Conservation (phyloP, 2,113 vertebrate species). For the Peromyscus maniculatus region DNA sequence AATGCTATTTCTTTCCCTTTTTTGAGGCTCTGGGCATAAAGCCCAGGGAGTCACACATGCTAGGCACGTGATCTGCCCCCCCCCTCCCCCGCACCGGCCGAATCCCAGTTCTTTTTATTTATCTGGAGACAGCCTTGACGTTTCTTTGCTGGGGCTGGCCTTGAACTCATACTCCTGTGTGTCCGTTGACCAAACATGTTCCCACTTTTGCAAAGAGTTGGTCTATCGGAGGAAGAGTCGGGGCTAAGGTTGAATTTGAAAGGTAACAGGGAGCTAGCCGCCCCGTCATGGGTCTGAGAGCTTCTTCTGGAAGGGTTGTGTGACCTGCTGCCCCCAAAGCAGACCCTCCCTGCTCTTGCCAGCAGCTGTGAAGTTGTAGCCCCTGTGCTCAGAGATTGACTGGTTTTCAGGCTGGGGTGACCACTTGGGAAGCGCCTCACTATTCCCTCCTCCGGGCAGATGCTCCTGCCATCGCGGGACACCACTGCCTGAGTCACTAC, state of each 20-base stretch:
- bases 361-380: neutral
- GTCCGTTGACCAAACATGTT: neutral
- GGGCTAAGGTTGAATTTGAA: neutral
- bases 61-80: neutral
- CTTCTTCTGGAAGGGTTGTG: neutral
- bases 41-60: no score
- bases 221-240: neutral
- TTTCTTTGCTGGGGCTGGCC: neutral
- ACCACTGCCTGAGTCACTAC: no score
- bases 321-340: neutral
- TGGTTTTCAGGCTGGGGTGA: neutral
- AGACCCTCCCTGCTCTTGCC: no score
- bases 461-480: neutral
- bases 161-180: neutral
- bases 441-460: neutral
- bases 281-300: rapidly evolving
- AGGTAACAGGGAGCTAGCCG: neutral
- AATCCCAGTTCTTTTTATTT: neutral
- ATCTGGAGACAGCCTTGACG: neutral
- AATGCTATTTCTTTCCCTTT: neutral
- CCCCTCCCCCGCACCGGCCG: neutral
- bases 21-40: neutral
- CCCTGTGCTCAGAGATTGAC: neutral
- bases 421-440: no score
- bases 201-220: neutral